These are phyloP conservation scores for Stenoptilia bipunctidactyla DNA, from an alignment of 2,888 invertebrate species.

Conservation along the genomic window DNA sequence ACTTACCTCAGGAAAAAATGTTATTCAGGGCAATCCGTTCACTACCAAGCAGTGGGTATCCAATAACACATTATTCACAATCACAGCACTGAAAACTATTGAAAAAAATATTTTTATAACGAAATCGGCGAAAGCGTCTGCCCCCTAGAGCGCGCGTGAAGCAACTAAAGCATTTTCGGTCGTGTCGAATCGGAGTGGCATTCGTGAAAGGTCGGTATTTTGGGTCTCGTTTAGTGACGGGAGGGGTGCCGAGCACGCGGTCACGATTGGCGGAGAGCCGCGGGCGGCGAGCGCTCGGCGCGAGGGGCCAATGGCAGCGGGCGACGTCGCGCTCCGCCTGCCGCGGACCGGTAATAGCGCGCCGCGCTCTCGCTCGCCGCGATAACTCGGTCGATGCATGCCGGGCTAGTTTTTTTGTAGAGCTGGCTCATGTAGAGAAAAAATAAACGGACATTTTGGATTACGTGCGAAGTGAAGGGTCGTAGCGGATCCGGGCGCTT, in stretches of 20 bases:
- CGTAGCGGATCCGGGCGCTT: slow-evolving; percentile 48
- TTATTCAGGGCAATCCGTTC: neutral
- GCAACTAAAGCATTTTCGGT: slow-evolving; percentile 70
- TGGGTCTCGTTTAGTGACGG: slow-evolving; percentile 47
- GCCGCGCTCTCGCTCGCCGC: slow-evolving; percentile 37
- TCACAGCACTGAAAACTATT: neutral
- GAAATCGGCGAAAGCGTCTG: slow-evolving; percentile 39
- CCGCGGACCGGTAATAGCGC: slow-evolving; percentile 26
- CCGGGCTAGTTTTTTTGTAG: slow-evolving; percentile 45
- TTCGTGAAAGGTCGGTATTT: slow-evolving; percentile 66
- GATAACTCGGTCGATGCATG: slow-evolving; percentile 40
- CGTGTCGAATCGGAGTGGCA: slow-evolving; percentile 65
- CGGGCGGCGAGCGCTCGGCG: slow-evolving; percentile 50
- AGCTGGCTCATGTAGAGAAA: slow-evolving; percentile 48
- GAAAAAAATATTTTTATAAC: neutral
- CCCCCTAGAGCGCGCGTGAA: slow-evolving; percentile 51
- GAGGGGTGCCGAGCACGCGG: slow-evolving; percentile 31
- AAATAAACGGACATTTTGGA: slow-evolving; percentile 70
- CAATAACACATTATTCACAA: neutral
- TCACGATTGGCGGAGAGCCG: slow-evolving; percentile 35
- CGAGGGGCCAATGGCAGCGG: slow-evolving; percentile 37
- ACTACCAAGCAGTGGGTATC: neutral
- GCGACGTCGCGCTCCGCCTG: slow-evolving; percentile 48
- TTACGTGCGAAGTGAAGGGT: slow-evolving; percentile 52
- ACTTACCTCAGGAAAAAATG: neutral